Evolutionary conservation across 2,797 vertebrate species (phyloP), one percentile per base, ranked within the genome.

Genomic region (Xenentodon cancila): DNA sequence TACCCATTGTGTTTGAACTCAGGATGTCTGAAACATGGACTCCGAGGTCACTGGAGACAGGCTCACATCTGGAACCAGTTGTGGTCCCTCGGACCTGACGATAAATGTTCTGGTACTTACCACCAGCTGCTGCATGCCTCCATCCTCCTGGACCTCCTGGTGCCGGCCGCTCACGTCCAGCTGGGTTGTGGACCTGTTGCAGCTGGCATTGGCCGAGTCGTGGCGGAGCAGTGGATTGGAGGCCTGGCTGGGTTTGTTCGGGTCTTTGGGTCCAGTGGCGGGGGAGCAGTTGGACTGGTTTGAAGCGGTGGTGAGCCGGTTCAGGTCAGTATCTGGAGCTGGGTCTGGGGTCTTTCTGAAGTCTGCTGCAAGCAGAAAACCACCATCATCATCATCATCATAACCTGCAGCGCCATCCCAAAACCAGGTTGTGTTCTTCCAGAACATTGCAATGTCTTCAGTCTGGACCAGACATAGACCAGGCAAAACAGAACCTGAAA

Each of bases 301-400:
- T 48, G 65, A 13, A 0, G 9, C 17, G 20, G 32, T 9, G 7
- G 27, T 9, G 27, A 20, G 20, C n/a, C 0, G 8, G 68, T 19
- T 82, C 27, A n/a, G 59, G 16, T 77, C 64, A 0, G 52, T 1
- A 4, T 79, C 75, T 3, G 64, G 59, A 43, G 45, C 25, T 1
- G 84, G 40, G 57, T 81, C 87, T 5, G 53, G 84, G 65, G 77
- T 88, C 63, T 42, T 87, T 68, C 71, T 79, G 67, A 71, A 80
- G 32, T 81, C 77, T 56, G 78, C 79, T 84, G 68, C 43, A 2
- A 92, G 89, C 11, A 84, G 78, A 83, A 65, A 85, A 69, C 81
- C 78, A 58, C 34, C 84, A 25, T 80, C 86, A 75, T 84, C 78
- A 75, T 84, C 78, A 59, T 77, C 53, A 11, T 1, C 44, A 60